Percentiles rank a stretch among this genome's conserved stretches.
These are phyloP conservation scores for Epinotia demarniana DNA, from an alignment of 2,888 invertebrate genomes.

Conservation along the genomic window DNA sequence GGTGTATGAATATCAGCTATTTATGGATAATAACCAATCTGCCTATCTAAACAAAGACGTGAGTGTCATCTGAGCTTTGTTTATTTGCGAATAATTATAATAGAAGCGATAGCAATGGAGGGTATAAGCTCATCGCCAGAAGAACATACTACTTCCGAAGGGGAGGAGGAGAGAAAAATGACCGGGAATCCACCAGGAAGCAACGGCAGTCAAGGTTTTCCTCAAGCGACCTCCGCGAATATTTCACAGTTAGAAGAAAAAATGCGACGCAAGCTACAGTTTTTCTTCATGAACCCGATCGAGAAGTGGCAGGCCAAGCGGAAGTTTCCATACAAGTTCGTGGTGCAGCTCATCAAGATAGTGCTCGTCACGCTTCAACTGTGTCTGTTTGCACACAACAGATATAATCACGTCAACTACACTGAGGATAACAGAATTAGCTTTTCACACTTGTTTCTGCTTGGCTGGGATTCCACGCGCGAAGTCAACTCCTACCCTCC, in stretches of 20 bases:
- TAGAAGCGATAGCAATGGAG: slow-evolving; percentile 70
- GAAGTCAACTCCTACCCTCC: slow-evolving; percentile 98
- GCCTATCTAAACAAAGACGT: slow-evolving; percentile 22
- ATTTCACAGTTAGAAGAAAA: slow-evolving; percentile 76
- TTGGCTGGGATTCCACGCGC: slow-evolving; percentile 92
- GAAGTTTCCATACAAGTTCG: slow-evolving; percentile 97
- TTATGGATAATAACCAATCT: slow-evolving; percentile 13
- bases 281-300: slow-evolving; percentile 99
- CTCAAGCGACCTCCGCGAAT: slow-evolving; percentile 57
- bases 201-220: slow-evolving; percentile 61
- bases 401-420: slow-evolving; percentile 97
- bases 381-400: slow-evolving; percentile 96
- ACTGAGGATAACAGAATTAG: slow-evolving; percentile 96
- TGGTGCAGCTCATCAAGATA: slow-evolving; percentile 97
- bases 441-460: slow-evolving; percentile 96
- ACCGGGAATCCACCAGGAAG: slow-evolving; percentile 53
- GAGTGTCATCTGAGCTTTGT: slow-evolving; percentile 55
- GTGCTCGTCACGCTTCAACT: slow-evolving; percentile 97
- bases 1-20: background rate
- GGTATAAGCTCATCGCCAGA: slow-evolving; percentile 69
- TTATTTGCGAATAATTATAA: slow-evolving; percentile 54
- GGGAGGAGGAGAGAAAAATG: slow-evolving; percentile 75
- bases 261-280: slow-evolving; percentile 93
- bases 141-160: slow-evolving; percentile 81
- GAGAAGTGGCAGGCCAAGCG: slow-evolving; percentile 98